Conservation (phyloP, 2,797 vertebrate genomes). For the Scolopax rusticola region DNA sequence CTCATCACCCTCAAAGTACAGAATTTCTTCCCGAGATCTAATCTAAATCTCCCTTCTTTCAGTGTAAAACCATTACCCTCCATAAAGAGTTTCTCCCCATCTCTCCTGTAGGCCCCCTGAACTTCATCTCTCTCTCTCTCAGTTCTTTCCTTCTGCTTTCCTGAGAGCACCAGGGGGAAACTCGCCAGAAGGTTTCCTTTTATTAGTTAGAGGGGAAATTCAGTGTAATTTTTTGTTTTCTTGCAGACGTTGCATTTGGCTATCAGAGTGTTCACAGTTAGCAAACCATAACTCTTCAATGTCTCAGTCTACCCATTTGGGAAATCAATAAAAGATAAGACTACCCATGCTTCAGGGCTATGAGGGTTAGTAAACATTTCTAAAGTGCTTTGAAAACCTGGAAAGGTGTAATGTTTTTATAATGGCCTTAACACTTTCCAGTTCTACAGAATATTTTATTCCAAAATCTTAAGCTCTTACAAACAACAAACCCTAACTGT, state of each 20-base stretch:
- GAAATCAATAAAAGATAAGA: constrained; percentile 44
- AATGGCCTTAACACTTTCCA: neutral
- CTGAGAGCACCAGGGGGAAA: neutral
- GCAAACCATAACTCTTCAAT: neutral
- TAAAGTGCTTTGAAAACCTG: constrained; percentile 9
- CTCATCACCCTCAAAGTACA: too few species aligned
- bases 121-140: neutral
- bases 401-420: neutral
- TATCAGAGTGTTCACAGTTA: neutral
- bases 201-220: neutral
- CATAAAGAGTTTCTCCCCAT: too few species aligned
- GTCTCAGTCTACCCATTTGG: neutral
- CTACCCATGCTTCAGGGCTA: neutral
- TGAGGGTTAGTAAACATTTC: neutral
- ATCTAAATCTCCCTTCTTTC: too few species aligned
- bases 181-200: neutral
- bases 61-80: too few species aligned
- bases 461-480: neutral
- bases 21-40: too few species aligned
- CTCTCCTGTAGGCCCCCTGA: too few species aligned
- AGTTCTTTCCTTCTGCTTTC: neutral
- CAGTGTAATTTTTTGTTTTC: constrained; percentile 10
- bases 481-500: neutral
- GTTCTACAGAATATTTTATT: neutral
- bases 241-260: neutral